Evolutionary conservation across 2,888 invertebrate genomes (phyloP).

Genomic region (Scaptomyza caliginosa): DNA sequence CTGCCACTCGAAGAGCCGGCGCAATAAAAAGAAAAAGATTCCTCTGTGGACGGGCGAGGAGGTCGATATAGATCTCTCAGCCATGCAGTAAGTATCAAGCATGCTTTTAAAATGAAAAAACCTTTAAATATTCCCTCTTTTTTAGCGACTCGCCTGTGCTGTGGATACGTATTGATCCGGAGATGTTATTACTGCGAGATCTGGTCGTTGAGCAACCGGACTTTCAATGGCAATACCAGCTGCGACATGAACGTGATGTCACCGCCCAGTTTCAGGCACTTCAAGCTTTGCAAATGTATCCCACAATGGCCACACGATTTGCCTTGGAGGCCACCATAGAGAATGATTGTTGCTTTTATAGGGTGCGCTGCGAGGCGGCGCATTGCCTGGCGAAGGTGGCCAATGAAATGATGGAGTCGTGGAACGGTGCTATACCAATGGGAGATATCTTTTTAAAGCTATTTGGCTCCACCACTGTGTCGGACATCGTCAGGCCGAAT

Average conservation of each 20-base stretch:
- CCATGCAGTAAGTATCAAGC: slow-evolving; percentile 93
- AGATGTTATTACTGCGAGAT: slow-evolving; percentile 94
- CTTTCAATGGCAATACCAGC: slow-evolving; percentile 99
- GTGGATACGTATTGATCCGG: slow-evolving; percentile 98
- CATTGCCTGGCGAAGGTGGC: slow-evolving; percentile 96
- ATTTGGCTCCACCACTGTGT: slow-evolving; percentile 97
- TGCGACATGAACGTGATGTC: slow-evolving; percentile 98
- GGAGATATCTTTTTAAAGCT: slow-evolving; percentile 96
- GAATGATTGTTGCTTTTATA: slow-evolving; percentile 96
- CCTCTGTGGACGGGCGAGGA: slow-evolving; percentile 99
- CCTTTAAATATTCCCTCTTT: neutral
- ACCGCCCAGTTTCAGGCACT: slow-evolving; percentile 97
- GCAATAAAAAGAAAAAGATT: slow-evolving; percentile 99
- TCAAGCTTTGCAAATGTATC: slow-evolving; percentile 92
- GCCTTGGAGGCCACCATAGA: slow-evolving; percentile 97
- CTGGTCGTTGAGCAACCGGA: slow-evolving; percentile 97
- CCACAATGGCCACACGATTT: slow-evolving; percentile 94
- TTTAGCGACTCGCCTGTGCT: slow-evolving; percentile 97
- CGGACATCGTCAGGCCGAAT: slow-evolving; percentile 96
- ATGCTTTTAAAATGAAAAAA: neutral
- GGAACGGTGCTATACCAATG: slow-evolving; percentile 99
- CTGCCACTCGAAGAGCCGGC: slow-evolving; percentile 98
- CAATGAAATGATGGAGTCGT: slow-evolving; percentile 95
- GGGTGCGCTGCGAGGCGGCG: slow-evolving; percentile 95
- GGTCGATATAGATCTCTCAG: slow-evolving; percentile 98